Percentiles rank a stretch among this genome's conserved stretches.
These are phyloP conservation scores for Pristionchus arcanus DNA, from an alignment of 2,888 invertebrate genomes.

Conservation along the genomic window DNA sequence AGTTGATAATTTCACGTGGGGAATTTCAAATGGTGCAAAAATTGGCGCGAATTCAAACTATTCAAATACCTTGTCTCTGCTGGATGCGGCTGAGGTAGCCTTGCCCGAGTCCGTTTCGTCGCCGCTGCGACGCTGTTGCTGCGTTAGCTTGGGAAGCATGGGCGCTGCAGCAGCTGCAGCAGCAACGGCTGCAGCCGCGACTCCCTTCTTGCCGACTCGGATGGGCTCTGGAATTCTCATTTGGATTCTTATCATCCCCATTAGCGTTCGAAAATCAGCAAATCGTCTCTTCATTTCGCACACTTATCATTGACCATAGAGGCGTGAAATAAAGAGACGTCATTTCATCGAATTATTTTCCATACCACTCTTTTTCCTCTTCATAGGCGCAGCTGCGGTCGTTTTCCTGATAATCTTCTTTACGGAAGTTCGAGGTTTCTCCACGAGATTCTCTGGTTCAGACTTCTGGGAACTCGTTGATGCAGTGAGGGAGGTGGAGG, in stretches of 20 bases:
- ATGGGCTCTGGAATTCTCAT: slow-evolving; percentile 19
- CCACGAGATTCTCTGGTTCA: slow-evolving; percentile 50
- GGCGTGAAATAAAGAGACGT: background rate
- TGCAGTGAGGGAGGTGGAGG: slow-evolving; percentile 33
- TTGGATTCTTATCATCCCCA: too few species aligned
- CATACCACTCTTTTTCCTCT: slow-evolving; percentile 37
- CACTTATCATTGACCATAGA: background rate
- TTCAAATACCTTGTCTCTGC: slow-evolving; percentile 29
- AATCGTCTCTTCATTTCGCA: background rate
- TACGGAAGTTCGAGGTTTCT: slow-evolving; percentile 58
- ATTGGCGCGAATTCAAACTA: background rate
- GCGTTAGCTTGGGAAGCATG: slow-evolving; percentile 41
- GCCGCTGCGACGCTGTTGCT: background rate
- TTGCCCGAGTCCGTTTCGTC: slow-evolving; percentile 46
- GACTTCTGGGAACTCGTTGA: slow-evolving; percentile 32
- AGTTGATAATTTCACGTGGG: background rate
- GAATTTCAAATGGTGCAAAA: background rate
- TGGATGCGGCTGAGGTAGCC: slow-evolving; percentile 36
- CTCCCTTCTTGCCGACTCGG: background rate
- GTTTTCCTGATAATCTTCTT: slow-evolving; percentile 56
- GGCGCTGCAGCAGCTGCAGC: background rate
- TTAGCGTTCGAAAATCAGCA: too few species aligned
- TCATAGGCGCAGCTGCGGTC: slow-evolving; percentile 57
- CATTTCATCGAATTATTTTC: too few species aligned
- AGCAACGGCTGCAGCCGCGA: background rate